Evolutionary conservation across 2,888 invertebrate genomes (phyloP), one percentile per base, ranked within the genome.

Genomic region (Meliscaeva auricollis): DNA sequence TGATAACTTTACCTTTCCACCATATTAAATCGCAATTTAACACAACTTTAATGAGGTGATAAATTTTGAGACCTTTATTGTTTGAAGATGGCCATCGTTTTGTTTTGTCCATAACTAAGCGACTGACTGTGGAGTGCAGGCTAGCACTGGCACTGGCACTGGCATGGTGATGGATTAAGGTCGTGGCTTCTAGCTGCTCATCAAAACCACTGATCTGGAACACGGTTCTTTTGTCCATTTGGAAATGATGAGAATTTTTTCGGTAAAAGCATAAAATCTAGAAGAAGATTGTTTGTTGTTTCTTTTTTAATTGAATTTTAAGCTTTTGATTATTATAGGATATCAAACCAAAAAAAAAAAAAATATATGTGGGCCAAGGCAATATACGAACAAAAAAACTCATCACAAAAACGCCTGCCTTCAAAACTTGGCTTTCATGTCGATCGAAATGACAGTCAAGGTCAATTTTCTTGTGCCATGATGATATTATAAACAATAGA

Each of bases 341-440:
- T n/a, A n/a, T n/a, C n/a, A n/a, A n/a, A n/a, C n/a, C 13, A 38
- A 11, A 2, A 32, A 32, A 44, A 17, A 4, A 35, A 62, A n/a
- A n/a, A n/a, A n/a, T n/a, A n/a, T n/a, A 69, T 73, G 78, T 68
- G 41, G 78, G 82, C 46, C 82, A 83, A 78, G 82, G 82, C 26
- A 30, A 83, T 30, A 62, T 22, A 60, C 32, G 70, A 72, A 26
- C 22, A 46, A 26, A 32, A 15, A 7, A 38, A 22, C 60, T 41
- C 41, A 41, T 60, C 44, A 46, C 9, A 6, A 46, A 32, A 58
- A 50, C 22, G 41, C 56, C 26, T 60, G 41, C 17, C 46, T 64
- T 64, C 46, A 13, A 44, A 30, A 11, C 32, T 73, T 72, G 38
- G 50, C 17, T 78, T 62, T 68, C 48, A 54, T 32, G 77, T 66